Percentiles rank a stretch among this genome's conserved stretches.
Conservation (phyloP, 2,797 vertebrate species). For the Sebastes steindachneri region DNA sequence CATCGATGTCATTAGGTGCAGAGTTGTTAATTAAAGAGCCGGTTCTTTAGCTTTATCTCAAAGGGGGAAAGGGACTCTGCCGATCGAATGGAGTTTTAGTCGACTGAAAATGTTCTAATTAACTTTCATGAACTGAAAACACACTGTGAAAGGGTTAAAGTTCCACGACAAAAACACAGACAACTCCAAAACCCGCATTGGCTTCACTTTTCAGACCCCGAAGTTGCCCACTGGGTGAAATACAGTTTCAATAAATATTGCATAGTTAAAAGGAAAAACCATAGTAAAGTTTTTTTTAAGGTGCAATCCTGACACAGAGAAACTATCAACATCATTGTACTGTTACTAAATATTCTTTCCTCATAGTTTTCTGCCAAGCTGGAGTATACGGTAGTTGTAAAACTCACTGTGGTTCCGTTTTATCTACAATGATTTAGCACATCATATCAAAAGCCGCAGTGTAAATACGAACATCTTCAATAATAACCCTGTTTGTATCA, state of each 20-base stretch:
- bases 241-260: not conserved
- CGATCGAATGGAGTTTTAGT: too few relatives aligned
- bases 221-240: not conserved
- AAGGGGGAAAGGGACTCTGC: too few relatives aligned
- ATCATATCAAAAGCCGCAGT: constrained; percentile 23
- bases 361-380: not conserved
- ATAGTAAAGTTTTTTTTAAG: not conserved
- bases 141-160: too few relatives aligned
- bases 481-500: constrained; percentile 45
- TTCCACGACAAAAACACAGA: too few relatives aligned
- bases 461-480: constrained; percentile 22
- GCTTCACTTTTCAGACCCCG: too few relatives aligned
- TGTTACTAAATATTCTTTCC: not conserved
- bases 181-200: too few relatives aligned
- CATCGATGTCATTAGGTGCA: too few relatives aligned
- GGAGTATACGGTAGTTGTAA: constrained; percentile 2
- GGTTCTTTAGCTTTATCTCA: too few relatives aligned
- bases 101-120: too few relatives aligned
- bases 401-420: constrained; percentile 11
- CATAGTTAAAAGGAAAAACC: not conserved
- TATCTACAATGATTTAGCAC: constrained; percentile 24
- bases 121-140: too few relatives aligned
- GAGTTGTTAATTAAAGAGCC: accelerated
- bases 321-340: not conserved
- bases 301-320: not conserved